phyloP scores from a whole-genome alignment of 2,797 vertebrate species.

The Myotis vivesi region DNA sequence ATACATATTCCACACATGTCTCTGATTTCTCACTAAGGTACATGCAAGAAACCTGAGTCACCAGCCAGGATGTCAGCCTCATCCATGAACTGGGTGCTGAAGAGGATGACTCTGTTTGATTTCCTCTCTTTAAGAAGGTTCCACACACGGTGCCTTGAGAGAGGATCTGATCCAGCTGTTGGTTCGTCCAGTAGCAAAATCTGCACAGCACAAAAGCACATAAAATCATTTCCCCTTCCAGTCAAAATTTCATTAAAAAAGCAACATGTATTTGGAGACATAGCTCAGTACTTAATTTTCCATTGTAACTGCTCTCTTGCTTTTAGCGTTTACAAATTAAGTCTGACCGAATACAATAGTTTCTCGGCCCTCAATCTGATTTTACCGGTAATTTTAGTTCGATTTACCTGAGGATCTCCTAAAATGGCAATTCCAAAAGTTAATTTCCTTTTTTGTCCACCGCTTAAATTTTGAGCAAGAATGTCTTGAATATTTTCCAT shows the following conservation, averaged over 20 bases:
- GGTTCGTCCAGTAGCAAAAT: slow-evolving; percentile 94
- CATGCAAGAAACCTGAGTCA: slow-evolving; percentile 66
- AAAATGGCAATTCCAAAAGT: slow-evolving; percentile 90
- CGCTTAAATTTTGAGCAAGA: slow-evolving; percentile 89
- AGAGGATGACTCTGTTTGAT: slow-evolving; percentile 86
- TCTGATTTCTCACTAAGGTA: neutral
- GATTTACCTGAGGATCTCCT: slow-evolving; percentile 90
- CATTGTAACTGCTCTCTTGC: neutral
- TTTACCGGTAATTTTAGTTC: rapidly evolving
- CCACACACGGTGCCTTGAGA: slow-evolving; percentile 92
- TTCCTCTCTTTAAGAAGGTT: slow-evolving; percentile 88
- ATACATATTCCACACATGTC: rapidly evolving
- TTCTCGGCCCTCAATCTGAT: neutral
- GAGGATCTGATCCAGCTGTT: slow-evolving; percentile 92
- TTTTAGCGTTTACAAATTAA: neutral
- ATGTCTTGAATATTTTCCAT: slow-evolving; percentile 88
- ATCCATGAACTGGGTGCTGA: slow-evolving; percentile 95
- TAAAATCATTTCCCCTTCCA: neutral
- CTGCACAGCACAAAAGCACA: slow-evolving; percentile 74
- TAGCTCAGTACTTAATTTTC: neutral
- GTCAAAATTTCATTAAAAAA: neutral
- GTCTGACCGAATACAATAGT: neutral
- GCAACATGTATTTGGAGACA: neutral
- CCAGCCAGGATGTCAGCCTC: slow-evolving; percentile 95
- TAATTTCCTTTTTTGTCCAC: slow-evolving; percentile 91